Conservation (phyloP, 2,888 invertebrate species). For the Cryptocephalus primarius region DNA sequence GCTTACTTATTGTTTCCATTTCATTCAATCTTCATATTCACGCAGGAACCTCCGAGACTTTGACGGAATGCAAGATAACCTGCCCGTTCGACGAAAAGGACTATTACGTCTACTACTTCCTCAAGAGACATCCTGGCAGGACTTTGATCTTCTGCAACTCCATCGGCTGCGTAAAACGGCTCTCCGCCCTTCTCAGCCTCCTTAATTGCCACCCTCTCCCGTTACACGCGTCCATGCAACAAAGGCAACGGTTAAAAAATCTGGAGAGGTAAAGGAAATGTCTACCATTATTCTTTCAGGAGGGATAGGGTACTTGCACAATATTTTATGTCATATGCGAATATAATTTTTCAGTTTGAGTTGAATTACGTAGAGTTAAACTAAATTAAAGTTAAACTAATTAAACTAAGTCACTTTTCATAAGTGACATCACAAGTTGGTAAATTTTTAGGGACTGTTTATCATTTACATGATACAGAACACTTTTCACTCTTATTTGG, state of each 20-base stretch:
- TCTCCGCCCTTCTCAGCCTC: slow-evolving; percentile 56
- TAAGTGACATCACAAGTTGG: too few relatives aligned
- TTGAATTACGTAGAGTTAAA: too few relatives aligned
- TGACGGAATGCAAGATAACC: slow-evolving; percentile 76
- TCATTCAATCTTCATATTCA: slow-evolving; percentile 1
- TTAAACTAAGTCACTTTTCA: too few relatives aligned
- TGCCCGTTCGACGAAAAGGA: slow-evolving; percentile 79
- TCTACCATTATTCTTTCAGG: neutral
- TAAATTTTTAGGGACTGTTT: too few relatives aligned
- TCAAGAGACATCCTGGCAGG: slow-evolving; percentile 73
- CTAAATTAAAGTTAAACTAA: too few relatives aligned
- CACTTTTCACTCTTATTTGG: too few relatives aligned
- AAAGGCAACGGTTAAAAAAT: slow-evolving; percentile 86
- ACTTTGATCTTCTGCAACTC: slow-evolving; percentile 92
- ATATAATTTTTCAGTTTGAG: too few relatives aligned
- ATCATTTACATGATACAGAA: too few relatives aligned
- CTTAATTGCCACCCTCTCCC: slow-evolving; percentile 65
- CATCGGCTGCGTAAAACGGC: slow-evolving; percentile 82
- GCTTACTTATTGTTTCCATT: too few relatives aligned
- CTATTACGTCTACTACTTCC: slow-evolving; percentile 83
- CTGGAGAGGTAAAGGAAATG: slow-evolving; percentile 61
- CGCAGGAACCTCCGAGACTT: slow-evolving; percentile 66
- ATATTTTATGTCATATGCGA: too few relatives aligned
- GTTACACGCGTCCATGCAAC: slow-evolving; percentile 85
- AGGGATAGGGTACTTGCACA: too few relatives aligned